phyloP scores from a whole-genome alignment of 2,888 invertebrate genomes.

The Acrocyrtus sp. region DNA sequence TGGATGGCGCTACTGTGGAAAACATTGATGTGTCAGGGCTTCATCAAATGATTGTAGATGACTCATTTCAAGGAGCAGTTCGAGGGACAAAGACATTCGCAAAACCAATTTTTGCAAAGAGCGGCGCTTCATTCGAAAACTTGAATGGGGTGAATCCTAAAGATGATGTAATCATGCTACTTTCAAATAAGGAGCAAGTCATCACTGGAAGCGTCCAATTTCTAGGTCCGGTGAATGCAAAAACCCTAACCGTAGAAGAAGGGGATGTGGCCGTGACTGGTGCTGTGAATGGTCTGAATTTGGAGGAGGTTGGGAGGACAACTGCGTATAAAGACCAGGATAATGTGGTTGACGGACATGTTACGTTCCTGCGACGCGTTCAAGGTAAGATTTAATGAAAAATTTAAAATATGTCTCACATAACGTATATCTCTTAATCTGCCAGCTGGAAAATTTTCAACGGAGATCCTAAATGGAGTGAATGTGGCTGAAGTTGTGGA shows the following conservation, averaged over 20 bases:
- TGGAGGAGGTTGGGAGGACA: slow-evolving; percentile 23
- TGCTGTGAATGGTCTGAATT: slow-evolving; percentile 18
- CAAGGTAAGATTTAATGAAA: slow-evolving; percentile 23
- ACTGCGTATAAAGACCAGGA: slow-evolving; percentile 46
- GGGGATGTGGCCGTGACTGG: slow-evolving; percentile 30
- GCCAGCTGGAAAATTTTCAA: slow-evolving; percentile 8
- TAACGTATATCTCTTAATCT: background rate
- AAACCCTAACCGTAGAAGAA: slow-evolving; percentile 4
- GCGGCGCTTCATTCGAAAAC: slow-evolving; percentile 16
- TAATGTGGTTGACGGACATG: slow-evolving; percentile 32
- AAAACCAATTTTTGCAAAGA: slow-evolving; percentile 11
- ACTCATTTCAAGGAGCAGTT: slow-evolving; percentile 27
- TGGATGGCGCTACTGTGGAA: slow-evolving; percentile 33
- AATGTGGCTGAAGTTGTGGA: slow-evolving; percentile 19
- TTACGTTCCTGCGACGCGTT: slow-evolving; percentile 23
- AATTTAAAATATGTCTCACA: background rate
- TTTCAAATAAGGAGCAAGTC: slow-evolving; percentile 7
- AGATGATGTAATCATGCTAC: slow-evolving; percentile 34
- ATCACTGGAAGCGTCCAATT: slow-evolving; percentile 26
- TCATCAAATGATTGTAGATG: slow-evolving; percentile 29
- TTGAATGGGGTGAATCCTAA: slow-evolving; percentile 44
- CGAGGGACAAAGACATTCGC: slow-evolving; percentile 47
- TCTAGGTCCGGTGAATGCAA: background rate
- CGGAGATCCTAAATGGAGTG: background rate
- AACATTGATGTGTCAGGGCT: slow-evolving; percentile 44